Evolutionary conservation across 2,888 invertebrate genomes (phyloP), one percentile per base, ranked within the genome.

Genomic region (Chloroclystis v-ata): DNA sequence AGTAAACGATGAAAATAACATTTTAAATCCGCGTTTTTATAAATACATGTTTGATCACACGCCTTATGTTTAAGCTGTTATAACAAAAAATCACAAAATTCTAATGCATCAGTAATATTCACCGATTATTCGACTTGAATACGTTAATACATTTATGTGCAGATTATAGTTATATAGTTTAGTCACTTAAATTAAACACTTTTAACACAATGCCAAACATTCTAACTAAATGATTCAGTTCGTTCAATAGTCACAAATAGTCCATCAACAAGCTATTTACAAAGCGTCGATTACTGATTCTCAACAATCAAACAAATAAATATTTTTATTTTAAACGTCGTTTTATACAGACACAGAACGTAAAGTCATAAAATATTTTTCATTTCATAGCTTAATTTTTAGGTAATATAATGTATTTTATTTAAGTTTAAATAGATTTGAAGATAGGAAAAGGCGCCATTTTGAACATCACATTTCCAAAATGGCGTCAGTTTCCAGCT

Each of bases 171-270:
- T 25, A 37, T 6, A 13, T 25, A 26, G 6, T 29, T 20, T 20
- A 20, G 2, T 20, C 20, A 29, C 11, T 33, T 35, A 28, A 20
- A 39, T 26, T 29, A 43, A 42, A 24, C 24, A 10, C 26, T 11
- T 35, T 24, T 11, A 39, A 38, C 37, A 38, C 32, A 45, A 57
- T 59, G 60, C 55, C 55, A 66, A 61, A 63, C 57, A 52, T 56
- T 59, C 61, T 60, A 33, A 10, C 53, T 59, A 65, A 69, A 67
- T 60, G 50, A 61, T 63, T 65, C 62, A 65, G 61, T 65, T 65
- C 68, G 67, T 69, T 65, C 64, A 41, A 69, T 65, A 68, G 71
- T 72, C 68, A 72, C 63, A 67, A 58, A 55, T 61, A 51, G 43
- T 48, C 63, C 63, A 64, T 59, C 58, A 63, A 64, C 65, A 56